Percentiles rank a stretch among this genome's conserved stretches.
Conservation (phyloP, 2,888 invertebrate genomes). For the Drosophila meridiana region DNA sequence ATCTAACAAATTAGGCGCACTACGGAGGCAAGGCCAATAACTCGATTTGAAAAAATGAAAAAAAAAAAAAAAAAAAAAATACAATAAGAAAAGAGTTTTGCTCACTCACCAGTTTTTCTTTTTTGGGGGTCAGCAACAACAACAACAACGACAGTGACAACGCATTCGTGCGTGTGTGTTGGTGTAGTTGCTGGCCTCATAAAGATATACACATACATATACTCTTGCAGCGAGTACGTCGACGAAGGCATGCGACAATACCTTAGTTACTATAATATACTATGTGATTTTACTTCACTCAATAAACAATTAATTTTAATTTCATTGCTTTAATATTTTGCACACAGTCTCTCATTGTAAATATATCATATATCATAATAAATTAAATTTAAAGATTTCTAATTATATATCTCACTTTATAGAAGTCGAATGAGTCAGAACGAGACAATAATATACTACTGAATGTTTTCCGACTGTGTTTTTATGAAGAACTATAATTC, state of each 20-base stretch:
- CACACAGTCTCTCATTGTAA: too few species aligned
- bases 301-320: background rate
- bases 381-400: too few species aligned
- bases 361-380: too few species aligned
- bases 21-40: conserved; percentile 47
- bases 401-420: too few species aligned
- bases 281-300: background rate
- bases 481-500: too few species aligned
- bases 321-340: too few species aligned
- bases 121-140: conserved; percentile 51
- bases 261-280: background rate
- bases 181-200: conserved; percentile 42
- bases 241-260: conserved; percentile 6
- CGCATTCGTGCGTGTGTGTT: conserved; percentile 36
- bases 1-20: conserved; percentile 31
- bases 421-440: too few species aligned
- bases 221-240: conserved; percentile 25
- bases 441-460: too few species aligned
- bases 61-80: background rate
- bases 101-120: conserved; percentile 42
- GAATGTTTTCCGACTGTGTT: too few species aligned
- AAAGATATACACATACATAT: background rate
- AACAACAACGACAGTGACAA: conserved; percentile 22
- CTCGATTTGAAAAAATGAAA: background rate
- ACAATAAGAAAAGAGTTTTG: conserved; percentile 32